Base-by-base conservation (phyloP, 2,113 vertebrate species). In the Felis chaus region DNA sequence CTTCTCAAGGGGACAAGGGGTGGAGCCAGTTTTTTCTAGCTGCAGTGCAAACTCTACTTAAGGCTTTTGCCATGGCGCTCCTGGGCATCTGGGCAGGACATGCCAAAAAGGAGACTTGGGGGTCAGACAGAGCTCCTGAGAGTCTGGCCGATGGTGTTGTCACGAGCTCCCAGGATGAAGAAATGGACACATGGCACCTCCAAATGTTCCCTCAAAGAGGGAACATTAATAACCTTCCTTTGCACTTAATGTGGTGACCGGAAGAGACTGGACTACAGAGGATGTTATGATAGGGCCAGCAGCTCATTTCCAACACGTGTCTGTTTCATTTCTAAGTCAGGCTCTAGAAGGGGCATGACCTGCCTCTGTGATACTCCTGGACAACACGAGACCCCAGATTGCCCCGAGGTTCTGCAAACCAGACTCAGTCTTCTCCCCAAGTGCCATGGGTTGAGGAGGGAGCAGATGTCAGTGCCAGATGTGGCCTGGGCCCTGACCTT, bases 401-500 rank as follows among this genome's bases (percentile, higher is more conserved):
- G 50, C 81, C 79, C 91, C 4, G 15, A 95, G 36, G 41, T n/a
- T 85, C 94, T 68, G 61, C 39, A 63, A 66, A 61, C n/a, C 31
- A 87, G 55, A 66, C 36, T 91, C 33, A 55, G 48, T 89, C 81
- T 83, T 61, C 31, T 89, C 55, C 57, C 39, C 12, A 19, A 45
- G 14, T 14, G 63, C 18, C 29, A 4, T 1, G 1, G 50, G 7
- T 21, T 33, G 33, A 31, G 13, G 2, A 76, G 33, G 33, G 7
- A 79, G 48, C 25, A 48, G 50, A 78, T 7, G 5, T 31, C 68
- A 21, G 10, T 19, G n/a, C 55, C n/a, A 65, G 25, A 39, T 36
- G 68, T 50, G 33, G 25, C 23, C 31, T n/a, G 12, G 23, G 6
- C 7, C 31, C 69, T 68, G 87, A 84, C 23, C 19, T 33, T 76